Evolutionary conservation across 2,113 vertebrate species (phyloP), one percentile per base, ranked within the genome.

Genomic region (Bothrops jararaca): DNA sequence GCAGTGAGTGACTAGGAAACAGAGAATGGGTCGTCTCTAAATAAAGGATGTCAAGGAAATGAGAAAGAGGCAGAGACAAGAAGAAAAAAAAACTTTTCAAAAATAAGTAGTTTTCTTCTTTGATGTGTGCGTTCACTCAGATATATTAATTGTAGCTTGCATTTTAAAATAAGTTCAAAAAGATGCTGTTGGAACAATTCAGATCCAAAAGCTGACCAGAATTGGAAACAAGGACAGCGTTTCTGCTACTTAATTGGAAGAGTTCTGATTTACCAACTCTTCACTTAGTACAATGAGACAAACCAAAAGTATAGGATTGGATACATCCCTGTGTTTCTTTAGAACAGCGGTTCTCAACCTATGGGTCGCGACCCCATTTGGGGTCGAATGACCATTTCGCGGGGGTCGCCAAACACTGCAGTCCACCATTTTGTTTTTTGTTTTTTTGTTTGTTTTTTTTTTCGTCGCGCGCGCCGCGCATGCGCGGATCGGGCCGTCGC

Each of bases 241-340:
- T 85, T 50, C n/a, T 58, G 85, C 4, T 95, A 90, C 45, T 90
- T 90, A 45, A 34, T 23, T 85, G 26, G 48, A 24, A 58, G 42
- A 89, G 1, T 1, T 53, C n/a, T 80, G n/a, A 20, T 80, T 80
- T 94, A 93, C 91, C 56, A 85, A 85, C 56, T 94, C 93, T 94
- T 93, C 48, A 52, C 90, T 97, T 93, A 92, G 92, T 92, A 95
- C n/a, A 50, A 29, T 90, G 92, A 92, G 34, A 86, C 95, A 96
- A 96, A 97, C 89, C 86, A 90, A 7, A 39, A 86, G 45, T 85
- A 90, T 92, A 0, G 34, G 2, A 22, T 6, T 80, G 34, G 22
- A 18, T 80, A 95, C 94, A 95, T 86, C 39, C 92, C 50, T n/a
- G n/a, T n/a, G n/a, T n/a, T n/a, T n/a, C 3, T 74, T 74, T 39